phyloP scores from a whole-genome alignment of 1,140 invertebrate genomes.

The Drosophila watanabei region DNA sequence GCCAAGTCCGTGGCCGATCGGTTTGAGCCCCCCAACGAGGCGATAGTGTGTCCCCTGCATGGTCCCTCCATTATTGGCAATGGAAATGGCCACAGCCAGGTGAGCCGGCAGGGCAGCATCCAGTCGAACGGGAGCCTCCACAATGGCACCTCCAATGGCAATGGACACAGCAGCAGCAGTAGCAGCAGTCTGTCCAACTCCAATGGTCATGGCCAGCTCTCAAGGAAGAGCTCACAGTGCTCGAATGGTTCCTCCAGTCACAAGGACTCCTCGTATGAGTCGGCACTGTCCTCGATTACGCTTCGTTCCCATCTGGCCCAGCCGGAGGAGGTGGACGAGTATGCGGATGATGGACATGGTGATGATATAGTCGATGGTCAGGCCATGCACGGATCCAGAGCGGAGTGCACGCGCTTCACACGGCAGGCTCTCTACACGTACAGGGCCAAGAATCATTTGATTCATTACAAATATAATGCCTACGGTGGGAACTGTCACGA shows the following conservation, averaged over 20 bases:
- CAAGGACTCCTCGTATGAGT: constrained; percentile 77
- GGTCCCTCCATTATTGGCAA: constrained; percentile 43
- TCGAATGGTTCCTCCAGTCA: constrained; percentile 67
- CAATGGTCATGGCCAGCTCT: constrained; percentile 60
- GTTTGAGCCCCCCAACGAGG: constrained; percentile 78
- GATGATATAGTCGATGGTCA: constrained; percentile 42
- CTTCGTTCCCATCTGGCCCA: constrained; percentile 76
- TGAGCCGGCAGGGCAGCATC: constrained; percentile 67
- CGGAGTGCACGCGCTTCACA: constrained; percentile 90
- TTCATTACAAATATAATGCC: constrained; percentile 94
- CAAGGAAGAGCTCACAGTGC: constrained; percentile 76
- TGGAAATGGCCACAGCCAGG: constrained; percentile 68
- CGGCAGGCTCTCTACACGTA: constrained; percentile 95
- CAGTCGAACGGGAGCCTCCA: constrained; percentile 69
- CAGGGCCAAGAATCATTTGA: constrained; percentile 93
- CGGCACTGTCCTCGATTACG: constrained; percentile 70
- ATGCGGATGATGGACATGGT: constrained; percentile 53
- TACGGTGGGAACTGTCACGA: constrained; percentile 94
- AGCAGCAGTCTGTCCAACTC: constrained; percentile 46
- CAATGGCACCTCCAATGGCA: constrained; percentile 52
- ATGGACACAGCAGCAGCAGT: constrained; percentile 49
- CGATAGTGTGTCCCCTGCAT: constrained; percentile 77
- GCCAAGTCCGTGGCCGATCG: constrained; percentile 89
- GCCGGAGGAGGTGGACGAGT: constrained; percentile 77
- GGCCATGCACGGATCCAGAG: constrained; percentile 40